A percentile compares a stretch with the other conserved stretches of the same genome.
Conservation (phyloP, 2,113 vertebrate genomes). For the Accipiter cooperii region DNA sequence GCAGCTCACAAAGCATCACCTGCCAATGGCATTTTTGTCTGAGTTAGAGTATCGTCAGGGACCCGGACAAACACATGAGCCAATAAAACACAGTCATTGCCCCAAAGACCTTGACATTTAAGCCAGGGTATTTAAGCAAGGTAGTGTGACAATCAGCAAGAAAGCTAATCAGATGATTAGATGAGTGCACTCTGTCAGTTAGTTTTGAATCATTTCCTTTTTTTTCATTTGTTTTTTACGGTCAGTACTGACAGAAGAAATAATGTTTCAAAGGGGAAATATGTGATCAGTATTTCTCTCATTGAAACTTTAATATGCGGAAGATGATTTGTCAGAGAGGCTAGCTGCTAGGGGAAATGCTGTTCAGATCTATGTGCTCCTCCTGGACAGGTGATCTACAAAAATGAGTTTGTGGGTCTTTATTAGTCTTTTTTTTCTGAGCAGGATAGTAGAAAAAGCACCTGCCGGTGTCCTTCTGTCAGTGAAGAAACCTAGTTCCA, state of each 20-base stretch:
- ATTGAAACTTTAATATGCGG: background rate
- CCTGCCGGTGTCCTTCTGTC: background rate
- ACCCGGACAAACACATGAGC: background rate
- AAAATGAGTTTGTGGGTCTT: background rate
- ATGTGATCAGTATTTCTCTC: background rate
- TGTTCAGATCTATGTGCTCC: background rate
- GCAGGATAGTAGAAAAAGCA: background rate
- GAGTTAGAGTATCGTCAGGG: background rate
- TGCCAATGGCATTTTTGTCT: background rate
- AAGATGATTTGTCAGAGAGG: background rate
- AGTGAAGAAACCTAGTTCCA: background rate
- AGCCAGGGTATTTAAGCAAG: background rate
- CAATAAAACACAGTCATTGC: background rate
- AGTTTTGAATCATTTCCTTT: constrained; percentile 27
- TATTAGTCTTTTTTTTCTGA: background rate
- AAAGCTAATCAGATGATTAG: background rate
- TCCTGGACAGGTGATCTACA: background rate
- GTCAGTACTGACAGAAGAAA: background rate
- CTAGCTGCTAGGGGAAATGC: background rate
- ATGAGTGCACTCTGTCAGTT: background rate
- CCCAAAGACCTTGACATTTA: background rate
- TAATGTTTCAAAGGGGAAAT: background rate
- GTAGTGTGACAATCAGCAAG: background rate
- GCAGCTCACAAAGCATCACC: background rate
- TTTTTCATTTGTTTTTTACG: background rate